Percentiles rank a stretch among this genome's conserved stretches.
phyloP scores from a whole-genome alignment of 2,113 vertebrate genomes.

The Calidris pygmaea region DNA sequence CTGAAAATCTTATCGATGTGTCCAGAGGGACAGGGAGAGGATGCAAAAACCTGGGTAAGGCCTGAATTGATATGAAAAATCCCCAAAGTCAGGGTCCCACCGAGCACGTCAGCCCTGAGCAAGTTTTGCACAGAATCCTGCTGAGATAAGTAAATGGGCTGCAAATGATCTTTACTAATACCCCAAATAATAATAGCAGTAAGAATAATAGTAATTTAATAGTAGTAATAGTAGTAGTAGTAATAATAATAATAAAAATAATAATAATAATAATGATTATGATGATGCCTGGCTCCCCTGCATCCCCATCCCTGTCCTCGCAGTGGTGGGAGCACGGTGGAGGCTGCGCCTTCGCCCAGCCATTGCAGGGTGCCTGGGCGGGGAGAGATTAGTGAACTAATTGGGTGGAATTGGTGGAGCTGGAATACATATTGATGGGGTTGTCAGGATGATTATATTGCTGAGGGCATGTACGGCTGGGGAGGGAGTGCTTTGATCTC shows the following conservation, averaged over 20 bases:
- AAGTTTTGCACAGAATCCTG: neutral
- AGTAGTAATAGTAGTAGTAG: rapidly evolving
- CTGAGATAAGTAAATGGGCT: neutral
- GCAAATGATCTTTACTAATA: neutral
- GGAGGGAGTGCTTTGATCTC: constrained; percentile 8
- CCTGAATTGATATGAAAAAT: neutral
- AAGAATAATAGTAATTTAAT: no score
- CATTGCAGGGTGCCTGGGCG: neutral
- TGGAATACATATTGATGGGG: neutral
- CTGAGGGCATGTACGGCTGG: neutral
- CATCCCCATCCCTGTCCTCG: neutral
- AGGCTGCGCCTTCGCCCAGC: neutral
- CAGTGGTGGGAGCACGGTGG: neutral
- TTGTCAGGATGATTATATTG: neutral
- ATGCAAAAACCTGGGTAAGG: neutral
- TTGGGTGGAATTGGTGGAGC: constrained; percentile 1
- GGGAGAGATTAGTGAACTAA: neutral
- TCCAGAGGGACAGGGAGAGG: neutral
- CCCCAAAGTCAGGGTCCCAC: neutral
- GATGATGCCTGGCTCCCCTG: neutral
- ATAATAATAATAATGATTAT: no score
- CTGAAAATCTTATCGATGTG: rapidly evolving
- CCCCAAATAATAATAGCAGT: no score
- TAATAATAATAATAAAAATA: rapidly evolving
- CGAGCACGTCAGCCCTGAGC: rapidly evolving